phyloP scores from a whole-genome alignment of 2,888 invertebrate species.

The Aspidiotus destructor region DNA sequence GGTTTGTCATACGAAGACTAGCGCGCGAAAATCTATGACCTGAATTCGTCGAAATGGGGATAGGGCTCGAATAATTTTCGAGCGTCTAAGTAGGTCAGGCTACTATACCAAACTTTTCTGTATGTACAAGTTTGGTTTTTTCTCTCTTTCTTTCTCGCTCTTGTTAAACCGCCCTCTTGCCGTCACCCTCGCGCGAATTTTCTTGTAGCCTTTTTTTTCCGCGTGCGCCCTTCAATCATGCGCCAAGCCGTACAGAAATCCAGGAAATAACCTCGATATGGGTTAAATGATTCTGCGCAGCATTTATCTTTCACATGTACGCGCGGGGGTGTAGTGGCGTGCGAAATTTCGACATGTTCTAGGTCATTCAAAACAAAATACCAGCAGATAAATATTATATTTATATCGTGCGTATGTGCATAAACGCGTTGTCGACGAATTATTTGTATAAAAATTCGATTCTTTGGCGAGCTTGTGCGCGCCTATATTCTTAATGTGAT shows the following conservation, averaged over 20 bases:
- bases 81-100: slow-evolving; percentile 29
- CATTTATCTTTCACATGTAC: slow-evolving; percentile 11
- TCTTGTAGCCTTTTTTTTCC: background rate
- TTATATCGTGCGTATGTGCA: background rate
- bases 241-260: slow-evolving; percentile 2
- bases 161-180: slow-evolving; percentile 6
- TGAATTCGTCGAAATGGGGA: slow-evolving; percentile 11
- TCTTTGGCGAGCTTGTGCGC: background rate
- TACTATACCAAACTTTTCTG: slow-evolving; percentile 24
- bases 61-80: slow-evolving; percentile 29
- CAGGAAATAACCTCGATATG: slow-evolving; percentile 23
- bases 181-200: slow-evolving; percentile 9
- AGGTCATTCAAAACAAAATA: slow-evolving; percentile 25
- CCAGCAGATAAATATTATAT: background rate
- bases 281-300: slow-evolving; percentile 31
- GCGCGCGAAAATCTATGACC: slow-evolving; percentile 26
- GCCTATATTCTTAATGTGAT: background rate
- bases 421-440: background rate
- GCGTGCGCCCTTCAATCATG: background rate
- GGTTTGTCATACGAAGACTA: too few relatives aligned
- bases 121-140: background rate
- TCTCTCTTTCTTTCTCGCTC: background rate
- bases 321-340: slow-evolving; percentile 9
- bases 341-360: slow-evolving; percentile 28
- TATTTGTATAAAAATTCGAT: background rate